These are phyloP conservation scores for Andrena cerasifolii DNA, from an alignment of 1,140 invertebrate species.

Conservation along the genomic window DNA sequence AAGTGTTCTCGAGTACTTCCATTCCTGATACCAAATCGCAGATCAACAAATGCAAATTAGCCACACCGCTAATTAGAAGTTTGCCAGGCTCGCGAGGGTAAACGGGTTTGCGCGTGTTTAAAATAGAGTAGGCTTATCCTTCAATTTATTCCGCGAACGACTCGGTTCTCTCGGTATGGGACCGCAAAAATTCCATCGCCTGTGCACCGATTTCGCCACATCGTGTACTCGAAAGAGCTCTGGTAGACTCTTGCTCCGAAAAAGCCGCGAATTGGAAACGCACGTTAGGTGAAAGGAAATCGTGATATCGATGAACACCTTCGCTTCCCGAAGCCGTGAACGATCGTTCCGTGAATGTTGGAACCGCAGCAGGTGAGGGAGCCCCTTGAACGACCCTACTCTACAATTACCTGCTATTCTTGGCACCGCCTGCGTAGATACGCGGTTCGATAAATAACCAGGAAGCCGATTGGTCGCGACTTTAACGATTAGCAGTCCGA, in stretches of 20 bases:
- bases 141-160: neutral
- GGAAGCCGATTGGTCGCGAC: constrained; percentile 27
- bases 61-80: constrained; percentile 36
- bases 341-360: constrained; percentile 21
- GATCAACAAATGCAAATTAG: constrained; percentile 38
- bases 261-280: constrained; percentile 27
- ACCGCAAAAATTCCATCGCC: neutral
- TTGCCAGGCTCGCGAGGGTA: neutral
- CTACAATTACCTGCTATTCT: constrained; percentile 55
- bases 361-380: constrained; percentile 18
- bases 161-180: neutral
- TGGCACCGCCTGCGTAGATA: constrained; percentile 32
- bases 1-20: neutral
- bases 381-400: constrained; percentile 29
- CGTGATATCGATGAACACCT: constrained; percentile 17
- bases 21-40: constrained; percentile 6
- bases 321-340: constrained; percentile 41
- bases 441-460: constrained; percentile 50
- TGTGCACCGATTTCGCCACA: neutral
- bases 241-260: neutral
- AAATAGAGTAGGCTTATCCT: constrained; percentile 44
- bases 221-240: too few species aligned
- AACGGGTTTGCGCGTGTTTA: constrained; percentile 36
- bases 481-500: constrained; percentile 43
- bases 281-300: constrained; percentile 28